phyloP scores from a whole-genome alignment of 2,797 vertebrate species.

The Manis pentadactyla region DNA sequence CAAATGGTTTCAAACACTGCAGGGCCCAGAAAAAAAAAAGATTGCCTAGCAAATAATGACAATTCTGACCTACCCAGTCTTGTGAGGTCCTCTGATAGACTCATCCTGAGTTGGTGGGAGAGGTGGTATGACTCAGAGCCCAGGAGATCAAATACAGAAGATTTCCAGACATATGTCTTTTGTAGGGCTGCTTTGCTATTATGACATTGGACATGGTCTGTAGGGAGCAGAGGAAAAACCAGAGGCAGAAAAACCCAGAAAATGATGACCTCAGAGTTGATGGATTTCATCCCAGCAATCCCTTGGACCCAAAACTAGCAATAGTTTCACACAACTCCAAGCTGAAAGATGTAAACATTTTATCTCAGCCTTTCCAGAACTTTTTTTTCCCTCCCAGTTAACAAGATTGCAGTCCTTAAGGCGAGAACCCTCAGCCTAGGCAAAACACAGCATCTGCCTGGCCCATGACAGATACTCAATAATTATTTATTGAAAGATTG shows the following conservation, averaged over 20 bases:
- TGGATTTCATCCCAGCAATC: neutral
- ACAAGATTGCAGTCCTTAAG: neutral
- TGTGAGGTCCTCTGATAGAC: constrained; percentile 1
- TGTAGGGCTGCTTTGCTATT: neutral
- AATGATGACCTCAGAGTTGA: neutral
- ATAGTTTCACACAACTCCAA: neutral
- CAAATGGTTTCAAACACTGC: constrained; percentile 69
- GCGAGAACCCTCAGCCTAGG: neutral
- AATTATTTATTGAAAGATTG: neutral
- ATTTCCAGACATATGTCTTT: constrained; percentile 43
- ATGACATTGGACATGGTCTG: constrained; percentile 8
- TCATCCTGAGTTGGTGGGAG: neutral
- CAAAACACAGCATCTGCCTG: neutral
- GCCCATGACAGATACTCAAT: neutral
- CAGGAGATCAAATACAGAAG: neutral
- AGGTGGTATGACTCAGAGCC: constrained; percentile 12
- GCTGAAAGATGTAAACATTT: neutral
- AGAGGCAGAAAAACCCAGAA: neutral
- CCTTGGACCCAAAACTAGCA: neutral
- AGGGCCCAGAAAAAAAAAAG: neutral
- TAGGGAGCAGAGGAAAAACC: constrained; percentile 3
- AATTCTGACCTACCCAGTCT: constrained; percentile 49
- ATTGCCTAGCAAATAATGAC: constrained; percentile 14
- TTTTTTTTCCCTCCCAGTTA: neutral
- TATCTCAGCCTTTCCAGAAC: neutral